Evolutionary conservation across 2,888 invertebrate species (phyloP).

Genomic region (Drosophila austrosaltans): DNA sequence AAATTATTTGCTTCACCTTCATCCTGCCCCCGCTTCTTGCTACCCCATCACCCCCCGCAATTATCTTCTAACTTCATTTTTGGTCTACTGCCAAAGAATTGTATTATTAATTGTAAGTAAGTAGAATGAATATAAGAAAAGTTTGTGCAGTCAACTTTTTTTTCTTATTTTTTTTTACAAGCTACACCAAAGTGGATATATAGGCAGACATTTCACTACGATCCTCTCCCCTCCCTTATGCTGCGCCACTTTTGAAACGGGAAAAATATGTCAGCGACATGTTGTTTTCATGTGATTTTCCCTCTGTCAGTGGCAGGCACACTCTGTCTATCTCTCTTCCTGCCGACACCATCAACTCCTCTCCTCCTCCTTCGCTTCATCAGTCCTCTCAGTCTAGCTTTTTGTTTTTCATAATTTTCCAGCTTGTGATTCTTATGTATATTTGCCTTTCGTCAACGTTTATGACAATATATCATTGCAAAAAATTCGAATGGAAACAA

Average conservation of each 20-base stretch:
- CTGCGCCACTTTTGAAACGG: neutral
- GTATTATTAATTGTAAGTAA: conserved; percentile 77
- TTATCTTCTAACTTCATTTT: conserved; percentile 33
- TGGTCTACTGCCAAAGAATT: conserved; percentile 59
- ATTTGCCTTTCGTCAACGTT: conserved; percentile 76
- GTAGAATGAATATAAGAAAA: conserved; percentile 70
- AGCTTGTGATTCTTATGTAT: conserved; percentile 60
- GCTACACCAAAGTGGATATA: conserved; percentile 48
- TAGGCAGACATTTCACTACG: neutral
- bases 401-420: conserved; percentile 60
- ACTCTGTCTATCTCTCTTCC: conserved; percentile 30
- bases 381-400: conserved; percentile 28
- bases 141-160: conserved; percentile 48
- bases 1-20: conserved; percentile 63
- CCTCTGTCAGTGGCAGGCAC: conserved; percentile 55
- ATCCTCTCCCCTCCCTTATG: no score
- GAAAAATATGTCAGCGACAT: conserved; percentile 71
- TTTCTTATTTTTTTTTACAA: conserved; percentile 46
- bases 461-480: conserved; percentile 70
- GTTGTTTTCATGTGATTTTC: conserved; percentile 74
- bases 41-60: neutral
- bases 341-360: neutral
- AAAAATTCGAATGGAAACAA: conserved; percentile 10
- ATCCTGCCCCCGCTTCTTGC: conserved; percentile 12
- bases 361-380: conserved; percentile 2